A percentile compares a stretch with the other conserved stretches of the same genome.
Conservation (phyloP, 2,797 vertebrate species). For the Cryptoprocta ferox region DNA sequence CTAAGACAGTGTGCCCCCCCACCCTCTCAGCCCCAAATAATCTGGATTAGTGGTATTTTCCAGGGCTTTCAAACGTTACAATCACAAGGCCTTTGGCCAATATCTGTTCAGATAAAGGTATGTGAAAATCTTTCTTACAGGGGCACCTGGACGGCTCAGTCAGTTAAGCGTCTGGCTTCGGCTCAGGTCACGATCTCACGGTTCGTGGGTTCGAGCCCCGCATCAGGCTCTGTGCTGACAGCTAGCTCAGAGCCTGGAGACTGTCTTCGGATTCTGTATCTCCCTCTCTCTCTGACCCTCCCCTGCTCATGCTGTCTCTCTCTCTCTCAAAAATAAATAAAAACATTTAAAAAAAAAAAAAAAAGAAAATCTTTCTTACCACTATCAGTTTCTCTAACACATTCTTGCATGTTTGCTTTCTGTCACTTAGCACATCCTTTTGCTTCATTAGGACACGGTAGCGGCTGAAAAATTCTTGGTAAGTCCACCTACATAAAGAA, state of each 20-base stretch:
- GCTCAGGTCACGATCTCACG: too few relatives aligned
- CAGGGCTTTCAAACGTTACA: background rate
- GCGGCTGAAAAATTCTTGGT: slow-evolving; percentile 99
- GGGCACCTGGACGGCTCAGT: too few relatives aligned
- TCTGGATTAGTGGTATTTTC: background rate
- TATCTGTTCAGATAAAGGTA: background rate
- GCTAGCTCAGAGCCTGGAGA: too few relatives aligned
- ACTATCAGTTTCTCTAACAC: slow-evolving; percentile 97
- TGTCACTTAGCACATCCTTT: slow-evolving; percentile 95
- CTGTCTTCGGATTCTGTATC: too few relatives aligned
- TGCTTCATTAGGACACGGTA: slow-evolving; percentile 99
- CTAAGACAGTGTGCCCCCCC: background rate
- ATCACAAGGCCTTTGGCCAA: background rate
- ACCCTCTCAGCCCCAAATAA: background rate
- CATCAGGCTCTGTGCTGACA: too few relatives aligned
- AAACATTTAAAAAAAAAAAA: too few relatives aligned
- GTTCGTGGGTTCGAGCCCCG: too few relatives aligned
- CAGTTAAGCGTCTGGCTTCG: too few relatives aligned
- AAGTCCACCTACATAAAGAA: slow-evolving; percentile 93
- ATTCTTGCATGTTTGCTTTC: slow-evolving; percentile 96
- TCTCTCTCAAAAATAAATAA: too few relatives aligned
- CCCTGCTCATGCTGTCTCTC: too few relatives aligned
- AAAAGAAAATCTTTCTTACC: slow-evolving; percentile 86
- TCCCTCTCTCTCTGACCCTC: too few relatives aligned
- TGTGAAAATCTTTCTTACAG: slow-evolving; percentile 83